Percentiles rank a stretch among this genome's conserved stretches.
These are phyloP conservation scores for Crossaster papposus DNA, from an alignment of 53 echinoderm and acorn worm species.

Conservation along the genomic window DNA sequence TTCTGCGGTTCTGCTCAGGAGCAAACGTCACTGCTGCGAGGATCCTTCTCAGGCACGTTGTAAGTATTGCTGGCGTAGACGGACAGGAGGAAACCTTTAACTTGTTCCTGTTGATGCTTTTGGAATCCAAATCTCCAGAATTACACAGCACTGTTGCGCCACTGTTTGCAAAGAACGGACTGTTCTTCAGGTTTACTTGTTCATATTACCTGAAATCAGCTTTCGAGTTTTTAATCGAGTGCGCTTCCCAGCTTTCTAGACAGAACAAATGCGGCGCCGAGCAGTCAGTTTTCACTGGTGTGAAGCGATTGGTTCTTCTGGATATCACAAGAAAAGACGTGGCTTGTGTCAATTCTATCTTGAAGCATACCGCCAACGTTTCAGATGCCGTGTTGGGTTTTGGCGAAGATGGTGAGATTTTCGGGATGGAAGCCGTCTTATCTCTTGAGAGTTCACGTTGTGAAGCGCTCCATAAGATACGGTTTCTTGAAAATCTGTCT, in stretches of 20 bases:
- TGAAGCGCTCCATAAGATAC: not conserved
- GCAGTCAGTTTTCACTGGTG: not conserved
- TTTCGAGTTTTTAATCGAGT: not conserved
- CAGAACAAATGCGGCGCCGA: too few species aligned
- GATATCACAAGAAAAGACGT: not conserved
- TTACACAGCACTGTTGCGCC: not conserved
- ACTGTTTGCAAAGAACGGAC: not conserved
- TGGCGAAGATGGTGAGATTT: not conserved
- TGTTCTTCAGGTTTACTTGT: not conserved
- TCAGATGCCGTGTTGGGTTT: not conserved
- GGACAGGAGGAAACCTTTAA: too few species aligned
- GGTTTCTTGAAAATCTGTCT: not conserved
- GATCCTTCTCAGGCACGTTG: not conserved
- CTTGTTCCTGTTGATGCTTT: not conserved
- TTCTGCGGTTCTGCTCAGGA: slow-evolving; percentile 38
- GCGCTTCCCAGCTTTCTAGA: not conserved
- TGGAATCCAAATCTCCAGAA: not conserved
- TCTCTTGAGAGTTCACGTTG: not conserved
- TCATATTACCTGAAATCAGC: not conserved
- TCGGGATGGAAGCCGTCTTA: not conserved
- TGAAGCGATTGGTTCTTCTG: not conserved
- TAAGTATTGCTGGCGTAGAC: not conserved
- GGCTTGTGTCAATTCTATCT: not conserved
- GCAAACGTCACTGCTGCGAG: slow-evolving; percentile 15
- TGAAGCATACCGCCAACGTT: not conserved